Evolutionary conservation across 2,888 invertebrate species (phyloP).

Genomic region (Atrina japonica): DNA sequence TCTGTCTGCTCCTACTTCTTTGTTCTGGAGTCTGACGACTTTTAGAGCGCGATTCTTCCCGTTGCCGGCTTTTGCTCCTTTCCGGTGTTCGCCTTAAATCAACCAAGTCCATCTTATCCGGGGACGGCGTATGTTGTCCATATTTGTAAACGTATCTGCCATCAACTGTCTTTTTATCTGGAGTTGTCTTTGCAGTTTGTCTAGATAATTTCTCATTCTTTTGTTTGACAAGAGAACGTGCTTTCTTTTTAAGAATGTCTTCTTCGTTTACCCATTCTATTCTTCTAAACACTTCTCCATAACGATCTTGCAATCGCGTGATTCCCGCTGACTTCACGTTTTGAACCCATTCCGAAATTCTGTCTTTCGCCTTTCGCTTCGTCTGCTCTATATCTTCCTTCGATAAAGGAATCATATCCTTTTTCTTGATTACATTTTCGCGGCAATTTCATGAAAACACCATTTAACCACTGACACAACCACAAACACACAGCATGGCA

Average conservation of each 20-base stretch:
- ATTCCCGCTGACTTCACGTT: conserved; percentile 45
- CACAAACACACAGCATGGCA: too few relatives aligned
- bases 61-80: neutral
- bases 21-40: conserved; percentile 23
- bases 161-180: too few relatives aligned
- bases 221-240: neutral
- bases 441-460: too few relatives aligned
- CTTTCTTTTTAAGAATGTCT: neutral
- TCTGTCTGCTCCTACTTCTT: conserved; percentile 20
- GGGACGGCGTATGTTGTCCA: neutral
- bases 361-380: conserved; percentile 34
- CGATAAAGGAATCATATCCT: too few relatives aligned
- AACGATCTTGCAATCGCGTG: conserved; percentile 49
- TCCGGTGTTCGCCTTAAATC: too few relatives aligned
- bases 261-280: conserved; percentile 48
- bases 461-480: too few relatives aligned
- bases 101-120: neutral
- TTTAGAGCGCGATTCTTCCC: neutral
- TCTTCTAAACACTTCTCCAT: conserved; percentile 51
- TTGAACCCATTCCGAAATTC: conserved; percentile 42
- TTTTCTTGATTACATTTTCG: too few relatives aligned
- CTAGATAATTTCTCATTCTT: neutral
- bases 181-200: neutral
- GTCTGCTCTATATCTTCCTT: conserved; percentile 27
- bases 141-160: too few relatives aligned